These are phyloP conservation scores for Girardinus metallicus DNA, from an alignment of 2,797 vertebrate genomes.

Conservation along the genomic window DNA sequence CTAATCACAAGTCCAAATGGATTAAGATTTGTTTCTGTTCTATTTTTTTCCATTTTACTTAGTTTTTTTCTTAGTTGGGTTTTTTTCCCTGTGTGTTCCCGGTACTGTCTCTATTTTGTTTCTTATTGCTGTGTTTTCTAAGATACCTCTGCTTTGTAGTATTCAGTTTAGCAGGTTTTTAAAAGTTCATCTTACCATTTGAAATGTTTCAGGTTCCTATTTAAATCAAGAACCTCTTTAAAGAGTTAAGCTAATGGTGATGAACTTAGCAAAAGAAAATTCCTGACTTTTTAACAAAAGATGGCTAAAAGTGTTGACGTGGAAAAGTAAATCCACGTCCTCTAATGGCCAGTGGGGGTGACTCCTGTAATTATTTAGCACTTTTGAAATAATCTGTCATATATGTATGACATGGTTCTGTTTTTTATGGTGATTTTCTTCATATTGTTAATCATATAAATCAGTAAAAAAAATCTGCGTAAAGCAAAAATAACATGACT, in stretches of 20 bases:
- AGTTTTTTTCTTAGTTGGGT: background rate
- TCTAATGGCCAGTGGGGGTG: background rate
- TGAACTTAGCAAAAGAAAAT: background rate
- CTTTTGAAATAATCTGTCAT: background rate
- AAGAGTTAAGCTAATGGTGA: background rate
- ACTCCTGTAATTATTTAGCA: background rate
- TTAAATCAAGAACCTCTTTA: background rate
- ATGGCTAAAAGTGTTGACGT: background rate
- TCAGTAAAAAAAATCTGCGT: background rate
- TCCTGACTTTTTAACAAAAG: background rate
- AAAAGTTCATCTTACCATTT: background rate
- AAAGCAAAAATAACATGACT: background rate
- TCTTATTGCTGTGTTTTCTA: background rate
- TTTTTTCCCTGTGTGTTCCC: background rate
- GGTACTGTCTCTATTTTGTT: background rate
- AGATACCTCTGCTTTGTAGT: too few relatives aligned
- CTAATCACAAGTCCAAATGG: background rate
- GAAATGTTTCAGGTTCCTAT: background rate
- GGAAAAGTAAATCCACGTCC: background rate
- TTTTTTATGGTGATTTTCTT: background rate
- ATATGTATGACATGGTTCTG: background rate
- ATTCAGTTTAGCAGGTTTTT: background rate
- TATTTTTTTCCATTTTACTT: background rate
- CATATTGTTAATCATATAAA: background rate
- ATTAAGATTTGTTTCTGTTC: background rate